Evolutionary conservation across 37 sponge, comb jelly and placozoan species (phyloP), one percentile per base, ranked within the genome.

Genomic region (Ephydatia muelleri): DNA sequence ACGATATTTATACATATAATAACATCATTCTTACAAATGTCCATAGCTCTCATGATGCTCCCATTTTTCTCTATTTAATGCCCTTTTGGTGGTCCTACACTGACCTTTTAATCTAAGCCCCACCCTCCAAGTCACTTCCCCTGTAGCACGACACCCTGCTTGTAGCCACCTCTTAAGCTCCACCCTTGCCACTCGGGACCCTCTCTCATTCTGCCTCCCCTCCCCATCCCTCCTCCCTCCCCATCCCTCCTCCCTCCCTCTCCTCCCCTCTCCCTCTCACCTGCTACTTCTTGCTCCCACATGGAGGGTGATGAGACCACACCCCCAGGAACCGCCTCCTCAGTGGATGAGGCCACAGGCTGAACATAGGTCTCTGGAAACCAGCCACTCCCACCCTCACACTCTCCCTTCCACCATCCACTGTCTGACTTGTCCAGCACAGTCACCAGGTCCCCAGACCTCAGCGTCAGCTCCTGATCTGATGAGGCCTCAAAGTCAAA

Each of bases 401-500:
- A 68, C 32, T 78, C 49, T 6, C 92, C 92, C 78, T 87, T 78
- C 92, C 92, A 91, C 92, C 92, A 91, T 3, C 92, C 92, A 31
- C 67, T 80, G 21, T 83, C 88, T 3, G 84, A 57, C 70, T 80
- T 83, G 83, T 94, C 92, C n/a, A 91, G 22, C 66, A 94, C 85
- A 65, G 22, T 71, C 21, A 94, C 85, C 9, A 85, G 47, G 33
- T 84, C 88, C 5, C 92, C 95, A 36, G 38, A 72, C 49, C 65
- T 79, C 34, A 94, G 82, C 1, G 43, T 31, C 31, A 94, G 72
- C 73, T 94, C 92, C n/a, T 82, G 68, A 3, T 85, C 88, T 49
- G 71, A 77, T 5, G 40, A 26, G 2, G 88, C 81, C 21, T 16
- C 68, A 38, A 80, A 87, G 65, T 90, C 79, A 68, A 79, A 87